These are phyloP conservation scores for Meghimatium bilineatum DNA, from an alignment of 2,888 invertebrate genomes.

Conservation along the genomic window DNA sequence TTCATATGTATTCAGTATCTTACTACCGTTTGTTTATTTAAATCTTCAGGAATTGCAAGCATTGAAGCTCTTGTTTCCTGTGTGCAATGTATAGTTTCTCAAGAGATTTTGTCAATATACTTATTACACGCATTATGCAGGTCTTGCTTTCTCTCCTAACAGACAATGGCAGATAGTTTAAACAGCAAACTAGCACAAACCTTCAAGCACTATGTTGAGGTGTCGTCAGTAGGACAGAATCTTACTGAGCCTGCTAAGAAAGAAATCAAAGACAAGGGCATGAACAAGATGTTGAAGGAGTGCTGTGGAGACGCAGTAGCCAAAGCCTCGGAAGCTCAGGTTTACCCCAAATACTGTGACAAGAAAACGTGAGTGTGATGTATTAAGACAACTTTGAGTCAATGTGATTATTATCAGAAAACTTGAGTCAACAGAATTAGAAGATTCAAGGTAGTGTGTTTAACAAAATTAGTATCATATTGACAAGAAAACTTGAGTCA, in stretches of 20 bases:
- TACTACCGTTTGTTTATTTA: too few species aligned
- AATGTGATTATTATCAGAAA: neutral
- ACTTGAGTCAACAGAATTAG: neutral
- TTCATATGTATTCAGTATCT: too few species aligned
- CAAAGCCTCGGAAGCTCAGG: slow-evolving; percentile 42
- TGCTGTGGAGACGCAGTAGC: slow-evolving; percentile 39
- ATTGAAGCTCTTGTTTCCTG: too few species aligned
- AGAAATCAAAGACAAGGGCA: slow-evolving; percentile 49
- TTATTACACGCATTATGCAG: neutral
- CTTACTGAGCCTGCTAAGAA: slow-evolving; percentile 39
- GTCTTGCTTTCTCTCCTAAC: neutral
- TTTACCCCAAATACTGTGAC: slow-evolving; percentile 40
- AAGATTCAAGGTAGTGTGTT: neutral
- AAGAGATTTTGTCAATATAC: neutral
- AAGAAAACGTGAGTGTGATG: slow-evolving; percentile 31
- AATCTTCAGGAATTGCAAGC: neutral
- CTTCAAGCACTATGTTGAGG: slow-evolving; percentile 46
- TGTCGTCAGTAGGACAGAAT: slow-evolving; percentile 39
- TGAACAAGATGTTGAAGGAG: slow-evolving; percentile 45
- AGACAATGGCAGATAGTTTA: slow-evolving; percentile 30
- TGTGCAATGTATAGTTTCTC: neutral
- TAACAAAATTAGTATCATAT: too few species aligned
- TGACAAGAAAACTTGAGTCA: neutral
- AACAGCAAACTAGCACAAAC: slow-evolving; percentile 25
- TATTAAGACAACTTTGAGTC: neutral